Conservation (phyloP, 2,797 vertebrate species). For the Pogoniulus pusillus region DNA sequence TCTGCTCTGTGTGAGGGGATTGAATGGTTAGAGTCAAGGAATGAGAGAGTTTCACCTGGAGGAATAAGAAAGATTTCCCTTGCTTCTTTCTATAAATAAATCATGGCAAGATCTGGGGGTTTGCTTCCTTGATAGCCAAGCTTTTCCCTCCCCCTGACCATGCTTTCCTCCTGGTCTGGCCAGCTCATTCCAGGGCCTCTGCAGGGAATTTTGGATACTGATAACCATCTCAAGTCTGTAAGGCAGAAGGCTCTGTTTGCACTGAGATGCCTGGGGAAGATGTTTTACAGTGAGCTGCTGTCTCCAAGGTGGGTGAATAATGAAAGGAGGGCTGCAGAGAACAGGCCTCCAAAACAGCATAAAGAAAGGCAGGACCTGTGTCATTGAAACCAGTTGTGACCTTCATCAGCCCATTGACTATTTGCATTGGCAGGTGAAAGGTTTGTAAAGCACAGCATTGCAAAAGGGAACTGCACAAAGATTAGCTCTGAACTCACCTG, state of each 20-base stretch:
- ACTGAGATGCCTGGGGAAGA: neutral
- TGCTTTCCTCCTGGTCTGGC: neutral
- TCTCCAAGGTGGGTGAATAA: neutral
- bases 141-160: neutral
- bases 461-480: neutral
- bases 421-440: neutral
- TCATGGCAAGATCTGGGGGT: neutral
- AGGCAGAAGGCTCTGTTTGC: neutral
- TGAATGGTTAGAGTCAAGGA: neutral
- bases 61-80: neutral
- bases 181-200: neutral
- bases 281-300: neutral
- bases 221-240: neutral
- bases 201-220: neutral
- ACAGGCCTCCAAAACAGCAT: neutral
- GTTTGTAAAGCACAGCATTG: neutral
- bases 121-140: neutral
- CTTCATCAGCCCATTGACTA: neutral
- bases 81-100: neutral
- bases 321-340: neutral
- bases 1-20: neutral
- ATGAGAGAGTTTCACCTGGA: neutral
- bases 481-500: neutral
- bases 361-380: neutral
- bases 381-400: neutral